Base-by-base conservation (phyloP, 2,888 invertebrate genomes). In the Byasa hedistus region DNA sequence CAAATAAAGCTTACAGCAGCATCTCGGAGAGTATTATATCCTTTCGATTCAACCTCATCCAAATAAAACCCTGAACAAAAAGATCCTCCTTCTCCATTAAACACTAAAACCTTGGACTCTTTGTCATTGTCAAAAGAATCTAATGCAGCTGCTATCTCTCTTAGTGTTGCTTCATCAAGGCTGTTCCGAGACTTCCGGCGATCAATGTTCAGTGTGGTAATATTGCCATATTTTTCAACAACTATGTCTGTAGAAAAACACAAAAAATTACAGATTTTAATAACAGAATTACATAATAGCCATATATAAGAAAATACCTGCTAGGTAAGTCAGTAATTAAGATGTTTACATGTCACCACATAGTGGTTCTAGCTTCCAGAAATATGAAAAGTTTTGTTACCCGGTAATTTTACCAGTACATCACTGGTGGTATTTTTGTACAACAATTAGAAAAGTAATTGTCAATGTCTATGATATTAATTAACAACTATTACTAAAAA, bases 41-140 rank as follows among this genome's bases (percentile, higher is more conserved):
- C 91, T 67, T 83, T 92, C 68, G 76, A 80, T 54, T 71, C 94
- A 64, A 98, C 88, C 79, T 98, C 96, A 62, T 95, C 92, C 62
- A 98, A 92, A 85, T 99, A 98, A 81, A 95, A 97, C 0, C 99
- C 99, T 3, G 98, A 94, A 84, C 98, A 98, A 85, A 99, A 99
- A 66, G 95, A 96, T 0, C 98, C 98, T n/a, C 98, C 98, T 77
- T 94, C 94, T 10, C 99, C 99, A 82, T 98, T 94, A 2, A 99
- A 87, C 2, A 99, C 95, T 10, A 96, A 96, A 5, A 96, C 95
- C 69, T 92, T 87, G 0, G 95, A 91, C 0, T 92, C 86, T 0
- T 93, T 85, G 79, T 98, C 96, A 39, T 94, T 92, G 72, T 99
- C 98, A 86, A 98, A 98, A 21, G 92, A 89, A 69, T 94, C 89